phyloP scores from a whole-genome alignment of 2,888 invertebrate species.

The Machimus atricapillus region DNA sequence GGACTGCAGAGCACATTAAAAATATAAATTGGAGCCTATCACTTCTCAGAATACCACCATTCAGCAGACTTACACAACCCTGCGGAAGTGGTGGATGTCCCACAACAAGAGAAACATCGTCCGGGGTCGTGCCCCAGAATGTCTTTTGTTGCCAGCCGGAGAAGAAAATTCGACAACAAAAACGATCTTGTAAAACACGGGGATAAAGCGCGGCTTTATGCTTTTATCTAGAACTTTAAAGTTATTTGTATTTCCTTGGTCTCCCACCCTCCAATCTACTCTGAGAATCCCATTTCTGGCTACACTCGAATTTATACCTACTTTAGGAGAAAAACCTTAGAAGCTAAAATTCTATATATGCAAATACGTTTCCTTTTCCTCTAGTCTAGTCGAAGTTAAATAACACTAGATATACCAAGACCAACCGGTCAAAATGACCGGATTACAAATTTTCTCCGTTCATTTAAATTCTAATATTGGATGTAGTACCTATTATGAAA shows the following conservation, averaged over 20 bases:
- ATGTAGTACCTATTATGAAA: no score
- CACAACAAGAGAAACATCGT: conserved; percentile 8
- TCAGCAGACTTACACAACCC: neutral
- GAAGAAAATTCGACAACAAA: conserved; percentile 1
- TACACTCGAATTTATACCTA: neutral
- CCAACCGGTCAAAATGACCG: no score
- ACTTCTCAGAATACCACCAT: neutral
- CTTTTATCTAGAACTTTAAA: neutral
- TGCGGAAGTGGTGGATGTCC: neutral
- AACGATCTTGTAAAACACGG: neutral
- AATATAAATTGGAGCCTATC: conserved; percentile 37
- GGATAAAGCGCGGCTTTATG: neutral
- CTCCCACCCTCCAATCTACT: neutral
- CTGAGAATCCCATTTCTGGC: neutral
- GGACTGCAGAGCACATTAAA: conserved; percentile 25
- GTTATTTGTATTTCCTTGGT: neutral
- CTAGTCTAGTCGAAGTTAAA: no score
- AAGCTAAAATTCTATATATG: no score
- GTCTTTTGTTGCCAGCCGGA: neutral
- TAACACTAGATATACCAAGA: no score
- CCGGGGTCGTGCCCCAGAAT: neutral
- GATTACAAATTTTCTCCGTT: no score
- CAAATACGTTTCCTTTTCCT: no score
- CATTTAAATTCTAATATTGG: no score
- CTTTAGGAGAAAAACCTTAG: neutral